phyloP scores from a whole-genome alignment of 2,888 invertebrate genomes.

The Tiliacea aurago region DNA sequence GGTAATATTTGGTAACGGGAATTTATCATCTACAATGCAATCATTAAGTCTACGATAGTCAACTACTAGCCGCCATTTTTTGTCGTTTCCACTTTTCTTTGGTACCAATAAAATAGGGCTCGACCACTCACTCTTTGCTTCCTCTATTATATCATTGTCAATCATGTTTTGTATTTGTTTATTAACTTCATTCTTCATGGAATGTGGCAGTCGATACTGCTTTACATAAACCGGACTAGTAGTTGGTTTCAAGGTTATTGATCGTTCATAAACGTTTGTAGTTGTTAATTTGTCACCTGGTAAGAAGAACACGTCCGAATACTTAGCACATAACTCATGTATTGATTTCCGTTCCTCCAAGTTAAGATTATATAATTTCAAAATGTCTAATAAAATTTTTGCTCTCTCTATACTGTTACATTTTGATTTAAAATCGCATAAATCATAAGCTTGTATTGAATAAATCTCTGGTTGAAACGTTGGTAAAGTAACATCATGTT shows the following conservation, averaged over 20 bases:
- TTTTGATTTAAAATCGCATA: neutral
- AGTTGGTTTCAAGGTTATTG: constrained; percentile 1
- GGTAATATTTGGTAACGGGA: too few relatives aligned
- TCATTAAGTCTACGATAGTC: neutral
- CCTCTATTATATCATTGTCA: neutral
- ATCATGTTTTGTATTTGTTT: neutral
- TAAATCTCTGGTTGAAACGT: neutral
- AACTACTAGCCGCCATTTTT: neutral
- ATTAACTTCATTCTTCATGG: too few relatives aligned
- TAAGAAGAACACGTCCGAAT: neutral
- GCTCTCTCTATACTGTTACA: neutral
- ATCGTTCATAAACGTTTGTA: constrained; percentile 9
- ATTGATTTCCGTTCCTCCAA: neutral
- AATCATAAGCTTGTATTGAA: neutral
- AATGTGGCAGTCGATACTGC: too few relatives aligned
- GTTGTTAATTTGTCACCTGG: neutral
- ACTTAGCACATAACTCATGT: too few relatives aligned
- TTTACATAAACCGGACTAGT: neutral
- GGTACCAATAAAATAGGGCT: neutral
- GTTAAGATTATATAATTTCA: constrained; percentile 2
- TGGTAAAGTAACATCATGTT: neutral
- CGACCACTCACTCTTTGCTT: constrained; percentile 2
- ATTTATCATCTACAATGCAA: neutral
- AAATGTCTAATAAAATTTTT: neutral
- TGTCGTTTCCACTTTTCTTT: neutral